Conservation (phyloP, 2,113 vertebrate genomes). For the Philantomba maxwellii region DNA sequence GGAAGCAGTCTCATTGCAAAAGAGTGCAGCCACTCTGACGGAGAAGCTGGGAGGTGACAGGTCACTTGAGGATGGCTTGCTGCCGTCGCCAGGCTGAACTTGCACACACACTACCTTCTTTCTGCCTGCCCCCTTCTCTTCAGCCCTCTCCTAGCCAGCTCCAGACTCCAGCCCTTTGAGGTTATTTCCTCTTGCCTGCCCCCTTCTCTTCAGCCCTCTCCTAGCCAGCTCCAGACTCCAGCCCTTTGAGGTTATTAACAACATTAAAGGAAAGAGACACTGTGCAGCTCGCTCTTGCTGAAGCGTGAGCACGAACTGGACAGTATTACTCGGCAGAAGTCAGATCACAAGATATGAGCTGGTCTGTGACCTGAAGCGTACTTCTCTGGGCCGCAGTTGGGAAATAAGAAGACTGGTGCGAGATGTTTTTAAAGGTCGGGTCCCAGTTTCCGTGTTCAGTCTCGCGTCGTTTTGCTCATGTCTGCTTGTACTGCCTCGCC, state of each 20-base stretch:
- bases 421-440: neutral
- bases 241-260: neutral
- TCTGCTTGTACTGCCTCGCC: neutral
- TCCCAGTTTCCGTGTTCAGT: neutral
- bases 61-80: neutral
- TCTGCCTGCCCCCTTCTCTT: neutral
- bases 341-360: neutral
- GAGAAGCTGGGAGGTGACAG: neutral
- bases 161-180: neutral
- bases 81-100: neutral
- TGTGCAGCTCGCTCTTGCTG: neutral
- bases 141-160: neutral
- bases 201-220: neutral
- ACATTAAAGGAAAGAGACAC: neutral
- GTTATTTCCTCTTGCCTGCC: neutral
- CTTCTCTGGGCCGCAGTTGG: neutral
- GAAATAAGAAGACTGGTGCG: neutral
- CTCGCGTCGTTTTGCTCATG: fast-evolving
- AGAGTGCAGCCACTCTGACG: conserved; percentile 31
- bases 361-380: neutral
- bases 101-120: neutral
- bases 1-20: conserved; percentile 60
- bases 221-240: neutral
- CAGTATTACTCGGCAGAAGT: neutral
- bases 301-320: neutral